Evolutionary conservation across 2,888 invertebrate species (phyloP).

Genomic region (Sinentomon sp.): DNA sequence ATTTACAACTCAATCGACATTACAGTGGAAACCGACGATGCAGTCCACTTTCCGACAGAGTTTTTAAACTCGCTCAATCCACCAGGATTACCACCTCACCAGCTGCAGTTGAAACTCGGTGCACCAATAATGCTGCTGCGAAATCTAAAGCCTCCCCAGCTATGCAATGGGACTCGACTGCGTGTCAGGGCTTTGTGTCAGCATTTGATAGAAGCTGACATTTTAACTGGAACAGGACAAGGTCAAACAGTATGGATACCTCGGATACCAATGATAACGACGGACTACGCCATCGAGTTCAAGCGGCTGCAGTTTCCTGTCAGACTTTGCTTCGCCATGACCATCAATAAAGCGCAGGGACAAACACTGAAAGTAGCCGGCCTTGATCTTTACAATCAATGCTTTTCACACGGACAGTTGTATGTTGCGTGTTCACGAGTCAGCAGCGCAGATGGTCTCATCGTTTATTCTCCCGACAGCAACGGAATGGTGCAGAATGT

Average conservation of each 20-base stretch:
- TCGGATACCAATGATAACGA: slow-evolving; percentile 12
- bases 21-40: slow-evolving; percentile 11
- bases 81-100: slow-evolving; percentile 13
- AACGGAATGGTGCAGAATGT: too few relatives aligned
- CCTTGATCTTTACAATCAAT: slow-evolving; percentile 5
- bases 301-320: slow-evolving; percentile 14
- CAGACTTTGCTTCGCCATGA: slow-evolving; percentile 15
- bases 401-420: too few relatives aligned
- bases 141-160: slow-evolving; percentile 15
- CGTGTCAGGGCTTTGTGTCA: slow-evolving; percentile 11
- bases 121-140: slow-evolving; percentile 14
- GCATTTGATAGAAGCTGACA: slow-evolving; percentile 11
- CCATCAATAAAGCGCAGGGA: slow-evolving; percentile 18
- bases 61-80: slow-evolving; percentile 12
- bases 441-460: too few relatives aligned
- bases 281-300: slow-evolving; percentile 11
- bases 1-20: slow-evolving; percentile 14
- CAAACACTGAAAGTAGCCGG: slow-evolving; percentile 12
- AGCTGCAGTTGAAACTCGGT: slow-evolving; percentile 15
- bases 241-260: slow-evolving; percentile 12
- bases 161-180: slow-evolving; percentile 17
- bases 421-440: too few relatives aligned
- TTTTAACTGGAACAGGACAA: slow-evolving; percentile 9
- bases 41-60: slow-evolving; percentile 12
- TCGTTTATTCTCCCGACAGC: too few relatives aligned